These are phyloP conservation scores for Eupithecia pulchellata DNA, from an alignment of 2,888 invertebrate species.

Conservation along the genomic window DNA sequence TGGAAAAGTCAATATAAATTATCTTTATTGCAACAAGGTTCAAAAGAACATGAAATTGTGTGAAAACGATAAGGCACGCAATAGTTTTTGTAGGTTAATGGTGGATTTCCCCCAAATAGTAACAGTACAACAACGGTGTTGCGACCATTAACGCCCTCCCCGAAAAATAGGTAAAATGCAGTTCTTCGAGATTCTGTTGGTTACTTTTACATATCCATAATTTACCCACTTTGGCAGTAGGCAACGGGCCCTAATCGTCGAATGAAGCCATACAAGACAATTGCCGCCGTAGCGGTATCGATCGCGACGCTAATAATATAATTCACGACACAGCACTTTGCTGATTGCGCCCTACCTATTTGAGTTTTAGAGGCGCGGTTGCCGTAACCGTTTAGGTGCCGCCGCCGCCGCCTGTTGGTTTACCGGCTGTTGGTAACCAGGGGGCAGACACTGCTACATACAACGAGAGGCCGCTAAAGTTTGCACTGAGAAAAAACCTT, in stretches of 20 bases:
- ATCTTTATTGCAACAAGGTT: too few relatives aligned
- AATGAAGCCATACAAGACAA: constrained; percentile 33
- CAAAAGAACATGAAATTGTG: too few relatives aligned
- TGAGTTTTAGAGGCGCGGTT: constrained; percentile 48
- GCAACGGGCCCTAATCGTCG: background rate
- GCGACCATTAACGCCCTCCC: too few relatives aligned
- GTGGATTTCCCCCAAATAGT: too few relatives aligned
- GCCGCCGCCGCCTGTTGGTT: constrained; percentile 41
- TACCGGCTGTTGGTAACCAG: constrained; percentile 33
- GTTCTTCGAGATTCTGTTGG: background rate
- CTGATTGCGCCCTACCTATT: constrained; percentile 48
- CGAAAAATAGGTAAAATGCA: too few relatives aligned
- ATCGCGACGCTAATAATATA: constrained; percentile 29
- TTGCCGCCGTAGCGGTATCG: constrained; percentile 26
- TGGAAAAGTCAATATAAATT: too few relatives aligned
- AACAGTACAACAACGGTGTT: too few relatives aligned
- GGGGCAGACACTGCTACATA: background rate
- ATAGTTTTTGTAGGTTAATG: too few relatives aligned
- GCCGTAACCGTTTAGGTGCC: too few relatives aligned
- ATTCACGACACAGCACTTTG: constrained; percentile 44
- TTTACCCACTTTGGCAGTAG: background rate
- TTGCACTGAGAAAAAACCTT: background rate
- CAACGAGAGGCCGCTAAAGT: background rate
- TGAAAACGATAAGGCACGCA: too few relatives aligned
- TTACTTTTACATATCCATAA: background rate